Conservation (phyloP, 2,113 vertebrate species). For the Garra rufa region DNA sequence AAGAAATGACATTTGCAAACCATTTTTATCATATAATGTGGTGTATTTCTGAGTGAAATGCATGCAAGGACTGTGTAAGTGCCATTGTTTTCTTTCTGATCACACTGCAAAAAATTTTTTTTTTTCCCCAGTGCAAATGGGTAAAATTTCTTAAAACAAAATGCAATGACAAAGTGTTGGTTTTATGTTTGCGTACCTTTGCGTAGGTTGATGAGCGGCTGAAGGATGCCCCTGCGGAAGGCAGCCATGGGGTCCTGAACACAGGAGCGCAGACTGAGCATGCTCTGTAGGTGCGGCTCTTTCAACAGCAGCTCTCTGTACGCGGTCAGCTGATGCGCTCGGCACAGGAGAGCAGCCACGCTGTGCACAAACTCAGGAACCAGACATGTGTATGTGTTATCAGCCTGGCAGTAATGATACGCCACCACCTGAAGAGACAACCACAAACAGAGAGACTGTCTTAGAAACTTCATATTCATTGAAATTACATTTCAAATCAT, state of each 20-base stretch:
- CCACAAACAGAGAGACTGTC: not conserved
- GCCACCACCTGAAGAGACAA: slow-evolving; percentile 86
- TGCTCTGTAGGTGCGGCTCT: slow-evolving; percentile 90
- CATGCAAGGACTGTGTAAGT: not conserved
- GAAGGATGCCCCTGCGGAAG: slow-evolving; percentile 89
- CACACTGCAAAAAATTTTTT: not conserved
- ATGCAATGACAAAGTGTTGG: too few relatives aligned
- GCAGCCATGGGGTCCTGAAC: slow-evolving; percentile 93
- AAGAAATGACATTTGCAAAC: not conserved
- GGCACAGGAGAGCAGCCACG: slow-evolving; percentile 89
- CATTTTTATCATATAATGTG: not conserved
- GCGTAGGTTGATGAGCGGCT: slow-evolving; percentile 86
- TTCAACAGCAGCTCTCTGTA: slow-evolving; percentile 90
- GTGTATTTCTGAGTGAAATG: not conserved
- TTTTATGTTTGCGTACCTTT: slow-evolving; percentile 77
- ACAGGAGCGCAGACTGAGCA: slow-evolving; percentile 95
- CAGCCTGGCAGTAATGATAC: slow-evolving; percentile 98
- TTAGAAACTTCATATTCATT: not conserved
- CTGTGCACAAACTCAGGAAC: slow-evolving; percentile 98
- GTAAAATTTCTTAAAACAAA: too few relatives aligned
- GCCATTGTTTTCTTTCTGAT: not conserved
- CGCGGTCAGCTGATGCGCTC: slow-evolving; percentile 83
- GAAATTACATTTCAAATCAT: not conserved
- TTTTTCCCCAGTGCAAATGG: not conserved
- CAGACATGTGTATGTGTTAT: slow-evolving; percentile 96